Percentiles rank a stretch among this genome's conserved stretches.
Conservation (phyloP, 2,113 vertebrate genomes). For the Grus americana region DNA sequence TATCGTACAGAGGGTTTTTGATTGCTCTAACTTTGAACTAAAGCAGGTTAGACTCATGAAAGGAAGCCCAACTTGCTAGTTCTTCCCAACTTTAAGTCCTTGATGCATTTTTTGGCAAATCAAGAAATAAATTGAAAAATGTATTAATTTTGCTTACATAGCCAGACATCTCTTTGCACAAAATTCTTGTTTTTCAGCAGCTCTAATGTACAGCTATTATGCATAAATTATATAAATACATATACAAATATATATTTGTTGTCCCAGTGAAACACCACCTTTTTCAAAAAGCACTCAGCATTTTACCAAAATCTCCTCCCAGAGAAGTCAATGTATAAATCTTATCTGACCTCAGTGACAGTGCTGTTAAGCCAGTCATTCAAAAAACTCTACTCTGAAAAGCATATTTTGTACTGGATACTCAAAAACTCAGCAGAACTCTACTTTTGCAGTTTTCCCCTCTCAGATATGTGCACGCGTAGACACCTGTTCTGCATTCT, state of each 20-base stretch:
- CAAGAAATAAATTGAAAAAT: neutral
- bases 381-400: neutral
- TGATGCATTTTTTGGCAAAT: neutral
- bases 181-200: neutral
- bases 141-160: neutral
- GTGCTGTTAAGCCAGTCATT: neutral
- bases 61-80: neutral
- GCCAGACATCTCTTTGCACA: neutral
- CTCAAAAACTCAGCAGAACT: neutral
- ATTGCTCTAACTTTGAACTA: neutral
- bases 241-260: neutral
- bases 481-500: neutral
- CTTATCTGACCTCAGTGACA: neutral
- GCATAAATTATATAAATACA: neutral
- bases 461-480: rapidly evolving
- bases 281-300: neutral
- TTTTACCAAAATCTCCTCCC: neutral
- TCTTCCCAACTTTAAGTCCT: neutral
- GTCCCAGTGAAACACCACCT: neutral
- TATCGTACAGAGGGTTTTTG: neutral
- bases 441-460: neutral
- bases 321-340: neutral
- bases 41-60: neutral
- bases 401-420: neutral
- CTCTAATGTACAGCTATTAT: neutral